A percentile compares a stretch with the other conserved stretches of the same genome.
Conservation (phyloP, 2,113 vertebrate species). For the Mustela lutreola region DNA sequence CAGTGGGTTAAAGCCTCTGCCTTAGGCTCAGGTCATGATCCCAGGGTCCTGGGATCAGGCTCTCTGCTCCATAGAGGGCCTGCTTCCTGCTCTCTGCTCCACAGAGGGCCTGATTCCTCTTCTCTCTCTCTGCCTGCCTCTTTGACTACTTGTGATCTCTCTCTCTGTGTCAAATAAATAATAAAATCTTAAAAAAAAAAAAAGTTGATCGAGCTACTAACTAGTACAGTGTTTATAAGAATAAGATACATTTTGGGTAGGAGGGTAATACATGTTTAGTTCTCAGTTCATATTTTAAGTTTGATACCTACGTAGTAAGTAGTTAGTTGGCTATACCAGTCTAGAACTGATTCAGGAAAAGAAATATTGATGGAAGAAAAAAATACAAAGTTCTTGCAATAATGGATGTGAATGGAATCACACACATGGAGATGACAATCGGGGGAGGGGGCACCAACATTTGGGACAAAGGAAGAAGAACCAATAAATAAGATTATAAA, state of each 20-base stretch:
- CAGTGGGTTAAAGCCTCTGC: too few species aligned
- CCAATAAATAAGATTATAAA: neutral
- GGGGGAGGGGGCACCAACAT: neutral
- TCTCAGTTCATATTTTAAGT: neutral
- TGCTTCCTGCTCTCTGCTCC: too few species aligned
- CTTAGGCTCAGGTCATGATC: too few species aligned
- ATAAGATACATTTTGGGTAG: neutral
- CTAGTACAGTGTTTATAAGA: neutral
- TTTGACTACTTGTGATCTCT: too few species aligned
- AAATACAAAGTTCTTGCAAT: neutral
- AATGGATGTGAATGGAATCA: neutral
- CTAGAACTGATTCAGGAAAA: neutral
- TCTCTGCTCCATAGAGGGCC: too few species aligned
- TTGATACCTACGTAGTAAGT: neutral
- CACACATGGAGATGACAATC: neutral
- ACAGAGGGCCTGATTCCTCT: too few species aligned
- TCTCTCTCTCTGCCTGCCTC: too few species aligned
- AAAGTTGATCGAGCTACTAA: neutral
- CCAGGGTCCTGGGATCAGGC: too few species aligned
- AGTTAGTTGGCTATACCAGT: neutral
- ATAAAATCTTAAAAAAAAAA: neutral
- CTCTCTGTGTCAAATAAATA: too few species aligned
- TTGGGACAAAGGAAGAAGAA: neutral
- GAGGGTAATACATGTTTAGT: neutral
- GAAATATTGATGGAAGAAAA: neutral